Evolutionary conservation across 2,797 vertebrate species (phyloP), one percentile per base, ranked within the genome.

Genomic region (Cuculus canorus): DNA sequence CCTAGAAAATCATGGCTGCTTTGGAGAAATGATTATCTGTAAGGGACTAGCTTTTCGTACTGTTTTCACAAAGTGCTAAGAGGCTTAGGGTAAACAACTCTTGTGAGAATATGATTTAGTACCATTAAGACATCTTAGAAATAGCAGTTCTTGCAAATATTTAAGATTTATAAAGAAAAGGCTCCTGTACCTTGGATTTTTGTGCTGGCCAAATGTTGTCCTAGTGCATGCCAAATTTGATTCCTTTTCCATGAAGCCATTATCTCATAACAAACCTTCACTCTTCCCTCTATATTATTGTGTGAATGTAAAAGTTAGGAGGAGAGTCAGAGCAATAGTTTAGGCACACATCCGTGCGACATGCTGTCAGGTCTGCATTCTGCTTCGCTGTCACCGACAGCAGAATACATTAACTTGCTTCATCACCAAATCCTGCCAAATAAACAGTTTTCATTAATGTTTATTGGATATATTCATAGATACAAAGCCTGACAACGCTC

Each of bases 401-500:
- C 88, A 59, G 30, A 30, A 19, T 1, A 2, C 24, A 1, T 0
- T 13, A 10, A 17, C 17, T 5, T 8, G 19, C 64, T 4, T 56
- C 54, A 11, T 11, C 35, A 2, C 25, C 60, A 22, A 45, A 32
- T 2, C 13, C 68, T 24, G 57, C 11, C 35, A n/a, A 64, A 35
- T 0, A 18, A 50, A 7, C 17, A 5, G 43, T 10, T n/a, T 41
- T 30, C 12, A 15, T 0, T 9, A 19, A 5, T 4, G n/a, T 7
- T 23, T 21, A 17, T 25, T 8, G 5, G 25, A 10, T 1, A 2
- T 3, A 5, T 15, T 5, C 28, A 70, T 1, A 4, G 70, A 7
- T 2, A 3, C 0, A 4, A 15, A 27, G 24, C 24, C 37, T 4
- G 57, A 4, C 28, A 3, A 0, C 4, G 18, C 47, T 10, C 12